These are phyloP conservation scores for Lypha dubia DNA, from an alignment of 2,888 invertebrate species.

Conservation along the genomic window DNA sequence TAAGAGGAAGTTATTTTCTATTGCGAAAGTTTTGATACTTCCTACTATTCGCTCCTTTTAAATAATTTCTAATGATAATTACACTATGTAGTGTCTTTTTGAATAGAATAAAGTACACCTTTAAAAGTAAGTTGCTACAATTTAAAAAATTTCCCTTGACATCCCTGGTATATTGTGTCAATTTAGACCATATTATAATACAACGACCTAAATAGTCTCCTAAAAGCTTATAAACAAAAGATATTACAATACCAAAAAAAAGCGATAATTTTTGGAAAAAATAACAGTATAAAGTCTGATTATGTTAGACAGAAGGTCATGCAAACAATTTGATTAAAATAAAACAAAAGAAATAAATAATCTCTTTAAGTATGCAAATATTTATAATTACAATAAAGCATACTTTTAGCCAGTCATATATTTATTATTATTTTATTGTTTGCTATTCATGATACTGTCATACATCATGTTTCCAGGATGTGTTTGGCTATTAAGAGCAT, in stretches of 20 bases:
- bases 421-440: too few relatives aligned
- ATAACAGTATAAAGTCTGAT: not conserved
- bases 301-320: conserved; percentile 12
- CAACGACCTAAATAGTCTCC: not conserved
- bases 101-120: too few relatives aligned
- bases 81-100: too few relatives aligned
- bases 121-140: too few relatives aligned
- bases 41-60: too few relatives aligned
- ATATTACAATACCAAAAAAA: not conserved
- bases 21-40: too few relatives aligned
- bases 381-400: conserved; percentile 4
- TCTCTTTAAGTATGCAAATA: conserved; percentile 22
- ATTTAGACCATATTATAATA: not conserved
- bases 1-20: too few relatives aligned
- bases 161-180: not conserved
- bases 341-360: conserved; percentile 18
- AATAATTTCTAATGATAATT: too few relatives aligned
- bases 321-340: not conserved
- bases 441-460: not conserved
- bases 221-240: not conserved
- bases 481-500: not conserved
- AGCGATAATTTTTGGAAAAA: not conserved
- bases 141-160: too few relatives aligned
- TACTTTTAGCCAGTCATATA: not conserved
- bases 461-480: not conserved